Conservation (phyloP, 2,888 invertebrate species). For the Drosophila anomelani region DNA sequence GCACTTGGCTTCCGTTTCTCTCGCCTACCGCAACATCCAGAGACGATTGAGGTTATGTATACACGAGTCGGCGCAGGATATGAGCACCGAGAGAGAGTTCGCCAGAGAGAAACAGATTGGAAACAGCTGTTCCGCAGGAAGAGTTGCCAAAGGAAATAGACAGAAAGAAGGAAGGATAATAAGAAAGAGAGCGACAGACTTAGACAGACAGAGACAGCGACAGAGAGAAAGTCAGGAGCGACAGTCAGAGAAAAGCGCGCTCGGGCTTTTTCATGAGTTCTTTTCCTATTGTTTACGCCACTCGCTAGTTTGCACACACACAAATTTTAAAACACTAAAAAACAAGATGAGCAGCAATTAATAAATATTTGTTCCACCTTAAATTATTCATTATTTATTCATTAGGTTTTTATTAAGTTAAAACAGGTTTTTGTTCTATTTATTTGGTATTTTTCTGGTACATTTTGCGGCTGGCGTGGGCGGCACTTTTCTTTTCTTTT, state of each 20-base stretch:
- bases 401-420: background rate
- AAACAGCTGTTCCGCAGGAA: constrained; percentile 46
- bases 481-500: constrained; percentile 38
- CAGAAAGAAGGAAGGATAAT: background rate
- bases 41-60: constrained; percentile 73
- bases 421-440: too few species aligned
- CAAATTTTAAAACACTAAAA: constrained; percentile 25
- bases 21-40: constrained; percentile 72
- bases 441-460: background rate
- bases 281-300: constrained; percentile 33
- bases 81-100: constrained; percentile 14
- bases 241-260: constrained; percentile 67
- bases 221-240: constrained; percentile 57
- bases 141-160: constrained; percentile 4
- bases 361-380: background rate
- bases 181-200: constrained; percentile 31
- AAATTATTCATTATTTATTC: background rate
- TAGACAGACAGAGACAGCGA: constrained; percentile 26
- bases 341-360: background rate
- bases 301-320: constrained; percentile 17
- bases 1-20: constrained; percentile 54
- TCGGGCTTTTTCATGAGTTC: constrained; percentile 67
- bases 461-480: constrained; percentile 53
- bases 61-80: constrained; percentile 67
- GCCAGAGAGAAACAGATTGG: constrained; percentile 21